Percentiles rank a stretch among this genome's conserved stretches.
These are phyloP conservation scores for Cacoxenus indagator DNA, from an alignment of 2,888 invertebrate genomes.

Conservation along the genomic window DNA sequence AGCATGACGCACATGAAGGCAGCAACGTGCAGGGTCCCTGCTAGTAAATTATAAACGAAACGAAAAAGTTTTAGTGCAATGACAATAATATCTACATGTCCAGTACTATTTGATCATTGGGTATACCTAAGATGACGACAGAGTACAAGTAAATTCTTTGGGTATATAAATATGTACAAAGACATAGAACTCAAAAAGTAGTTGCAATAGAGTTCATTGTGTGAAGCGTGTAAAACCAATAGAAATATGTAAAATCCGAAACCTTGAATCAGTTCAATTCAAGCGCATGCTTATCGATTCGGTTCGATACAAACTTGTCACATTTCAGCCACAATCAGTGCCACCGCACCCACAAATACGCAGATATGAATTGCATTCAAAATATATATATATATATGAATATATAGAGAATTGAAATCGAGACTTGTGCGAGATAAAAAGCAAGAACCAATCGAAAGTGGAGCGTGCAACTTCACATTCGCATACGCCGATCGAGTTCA, in stretches of 20 bases:
- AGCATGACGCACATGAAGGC: no score
- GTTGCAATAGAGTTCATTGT: background rate
- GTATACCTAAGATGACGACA: no score
- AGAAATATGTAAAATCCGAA: background rate
- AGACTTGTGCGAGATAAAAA: background rate
- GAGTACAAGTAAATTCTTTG: no score
- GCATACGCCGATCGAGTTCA: background rate
- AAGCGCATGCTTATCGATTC: constrained; percentile 1
- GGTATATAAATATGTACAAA: no score
- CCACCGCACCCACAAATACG: background rate
- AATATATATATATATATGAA: background rate
- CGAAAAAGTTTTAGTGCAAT: no score
- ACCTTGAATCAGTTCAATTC: constrained; percentile 12
- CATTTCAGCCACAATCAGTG: constrained; percentile 4
- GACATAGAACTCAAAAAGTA: background rate
- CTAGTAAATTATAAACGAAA: no score
- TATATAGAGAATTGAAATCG: constrained; percentile 1
- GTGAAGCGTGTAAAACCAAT: background rate
- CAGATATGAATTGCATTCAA: background rate
- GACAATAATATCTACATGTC: no score
- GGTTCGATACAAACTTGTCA: constrained; percentile 13
- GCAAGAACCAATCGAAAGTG: background rate
- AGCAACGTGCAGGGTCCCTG: no score
- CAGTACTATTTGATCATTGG: no score
- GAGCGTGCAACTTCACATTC: background rate